Evolutionary conservation across 2,797 vertebrate species (phyloP), one percentile per base, ranked within the genome.

Genomic region (Lindbergichthys nudifrons): DNA sequence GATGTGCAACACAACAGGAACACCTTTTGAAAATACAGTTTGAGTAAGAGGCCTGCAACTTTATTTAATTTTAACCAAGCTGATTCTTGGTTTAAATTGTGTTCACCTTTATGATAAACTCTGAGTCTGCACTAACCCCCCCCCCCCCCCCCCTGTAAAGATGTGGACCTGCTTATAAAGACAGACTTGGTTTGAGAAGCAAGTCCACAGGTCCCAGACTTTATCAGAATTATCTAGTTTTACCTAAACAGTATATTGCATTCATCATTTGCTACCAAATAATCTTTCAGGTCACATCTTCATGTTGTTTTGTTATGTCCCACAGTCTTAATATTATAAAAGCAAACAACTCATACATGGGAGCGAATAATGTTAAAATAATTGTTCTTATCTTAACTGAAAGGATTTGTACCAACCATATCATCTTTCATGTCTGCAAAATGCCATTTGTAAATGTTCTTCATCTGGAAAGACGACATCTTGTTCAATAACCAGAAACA

Each of bases 1-100:
- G 9, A 11, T 39, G 16, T 57, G n/a, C 30, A 58, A 65, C 73
- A 57, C 60, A 58, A 41, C 3, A 71, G 21, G 4, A 39, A 16
- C 15, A 36, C 10, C 11, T 21, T 42, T 18, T 36, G 8, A 47
- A 60, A 61, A 45, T 60, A 39, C 6, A 13, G 0, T 7, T 16
- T 50, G 13, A 60, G 7, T 39, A 14, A 67, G 6, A 3, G 19
- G 64, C 42, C 30, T 32, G 13, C 39, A 63, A 42, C n/a, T 32
- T 61, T 15, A 53, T 14, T 13, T 21, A 4, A 23, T 60, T 61
- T 1, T 11, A 50, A 5, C 16, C 26, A 61, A 46, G n/a, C 6
- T 32, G 10, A 30, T 8, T 30, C 50, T 58, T 21, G 39, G 36
- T 51, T 23, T 10, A 47, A 30, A 12, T 52, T 13, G 5, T 67